Evolutionary conservation across 2,113 vertebrate species (phyloP).

Genomic region (Leuciscus idus): DNA sequence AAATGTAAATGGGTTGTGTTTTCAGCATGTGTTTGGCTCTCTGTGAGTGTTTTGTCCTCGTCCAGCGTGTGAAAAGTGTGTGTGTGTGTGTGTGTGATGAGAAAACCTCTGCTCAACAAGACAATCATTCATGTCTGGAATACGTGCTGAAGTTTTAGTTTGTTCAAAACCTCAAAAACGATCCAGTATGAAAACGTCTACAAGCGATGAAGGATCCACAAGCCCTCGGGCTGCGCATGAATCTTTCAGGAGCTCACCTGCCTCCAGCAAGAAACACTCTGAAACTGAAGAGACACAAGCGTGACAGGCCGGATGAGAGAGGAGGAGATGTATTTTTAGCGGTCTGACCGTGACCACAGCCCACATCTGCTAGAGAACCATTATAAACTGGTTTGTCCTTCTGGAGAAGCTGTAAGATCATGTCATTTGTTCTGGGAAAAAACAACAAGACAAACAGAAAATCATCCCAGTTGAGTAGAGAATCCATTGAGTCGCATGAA

Average conservation of each 20-base stretch:
- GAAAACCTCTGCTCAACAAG: background rate
- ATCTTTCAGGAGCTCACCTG: constrained; percentile 36
- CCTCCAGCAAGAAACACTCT: background rate
- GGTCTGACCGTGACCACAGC: constrained; percentile 46
- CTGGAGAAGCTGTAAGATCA: background rate
- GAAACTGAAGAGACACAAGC: constrained; percentile 18
- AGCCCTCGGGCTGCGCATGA: background rate
- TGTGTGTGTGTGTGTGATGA: background rate
- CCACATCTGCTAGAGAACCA: constrained; percentile 21
- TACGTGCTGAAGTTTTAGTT: background rate
- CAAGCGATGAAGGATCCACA: constrained; percentile 1
- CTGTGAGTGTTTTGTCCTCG: background rate
- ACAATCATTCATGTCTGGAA: background rate
- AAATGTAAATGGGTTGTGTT: background rate
- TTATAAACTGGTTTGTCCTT: constrained; percentile 5
- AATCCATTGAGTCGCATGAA: background rate
- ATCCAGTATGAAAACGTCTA: background rate
- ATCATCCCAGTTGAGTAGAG: background rate
- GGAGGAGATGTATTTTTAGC: constrained; percentile 53
- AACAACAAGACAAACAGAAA: background rate
- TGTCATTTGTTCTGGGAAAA: background rate
- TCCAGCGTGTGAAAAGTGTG: background rate
- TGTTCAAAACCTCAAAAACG: constrained; percentile 10
- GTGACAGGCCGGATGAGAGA: constrained; percentile 37
- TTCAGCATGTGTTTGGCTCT: background rate